Evolutionary conservation across 2,888 invertebrate species (phyloP).

Genomic region (Lysandra coridon): DNA sequence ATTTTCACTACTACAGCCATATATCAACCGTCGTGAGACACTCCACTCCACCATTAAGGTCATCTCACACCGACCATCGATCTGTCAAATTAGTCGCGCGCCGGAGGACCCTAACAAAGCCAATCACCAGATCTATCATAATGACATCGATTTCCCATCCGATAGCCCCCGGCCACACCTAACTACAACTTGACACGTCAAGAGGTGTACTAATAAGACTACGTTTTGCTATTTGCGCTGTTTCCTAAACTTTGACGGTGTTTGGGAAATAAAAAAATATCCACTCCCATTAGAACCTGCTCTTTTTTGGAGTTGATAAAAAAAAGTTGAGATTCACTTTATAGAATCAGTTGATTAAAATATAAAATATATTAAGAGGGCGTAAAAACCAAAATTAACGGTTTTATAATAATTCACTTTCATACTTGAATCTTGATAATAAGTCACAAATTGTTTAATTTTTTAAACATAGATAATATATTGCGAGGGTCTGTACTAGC

Average conservation of each 20-base stretch:
- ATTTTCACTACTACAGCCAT: neutral
- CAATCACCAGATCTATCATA: slow-evolving; percentile 78
- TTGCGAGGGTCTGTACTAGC: no score
- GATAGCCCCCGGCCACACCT: slow-evolving; percentile 45
- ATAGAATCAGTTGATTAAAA: no score
- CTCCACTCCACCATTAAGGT: slow-evolving; percentile 54
- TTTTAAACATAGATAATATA: no score
- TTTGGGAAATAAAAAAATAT: neutral
- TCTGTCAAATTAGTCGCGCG: slow-evolving; percentile 71
- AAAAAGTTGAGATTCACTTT: no score
- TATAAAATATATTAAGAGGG: no score
- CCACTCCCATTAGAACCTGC: no score
- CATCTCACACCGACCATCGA: slow-evolving; percentile 63
- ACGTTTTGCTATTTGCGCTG: neutral
- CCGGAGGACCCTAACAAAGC: slow-evolving; percentile 75
- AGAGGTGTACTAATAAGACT: slow-evolving; percentile 19
- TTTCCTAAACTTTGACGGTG: neutral
- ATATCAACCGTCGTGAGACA: slow-evolving; percentile 49
- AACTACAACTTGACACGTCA: slow-evolving; percentile 18
- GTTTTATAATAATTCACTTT: no score
- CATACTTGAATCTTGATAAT: no score
- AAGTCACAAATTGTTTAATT: no score
- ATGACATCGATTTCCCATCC: slow-evolving; percentile 77
- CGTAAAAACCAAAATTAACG: no score
- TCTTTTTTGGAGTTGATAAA: no score